Base-by-base conservation (phyloP, 2,113 vertebrate species). In the Progne subis region DNA sequence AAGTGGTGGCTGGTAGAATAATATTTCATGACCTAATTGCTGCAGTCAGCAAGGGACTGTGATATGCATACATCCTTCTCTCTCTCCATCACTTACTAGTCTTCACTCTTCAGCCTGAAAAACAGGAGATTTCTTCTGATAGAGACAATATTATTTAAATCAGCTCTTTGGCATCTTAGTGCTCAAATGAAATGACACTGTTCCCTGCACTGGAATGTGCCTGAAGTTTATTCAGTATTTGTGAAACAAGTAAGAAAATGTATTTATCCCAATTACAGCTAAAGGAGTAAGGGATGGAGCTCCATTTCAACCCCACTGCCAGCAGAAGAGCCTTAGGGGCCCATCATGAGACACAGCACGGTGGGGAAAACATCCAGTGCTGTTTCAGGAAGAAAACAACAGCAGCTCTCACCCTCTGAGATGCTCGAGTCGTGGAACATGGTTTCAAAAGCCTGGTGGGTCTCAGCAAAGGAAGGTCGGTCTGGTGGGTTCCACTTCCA, bases 351-450 rank as follows among this genome's bases (percentile, higher is more conserved):
- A 80, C 26, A 34, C 0, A 68, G n/a, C 39, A 15, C 65, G 32
- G 57, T 69, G 24, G 71, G 50, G 37, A 65, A 37, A 75, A 74
- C 75, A 31, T 20, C 47, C 41, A 50, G 37, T 8, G 13, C 50
- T 74, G 52, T 37, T 71, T 19, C 50, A 78, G 59, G 55, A 92
- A 20, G 11, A 47, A 72, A 78, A 69, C 44, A 87, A 32, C 41
- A 60, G 25, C 11, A 50, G 23, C 61, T 74, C 92, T 87, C 98
- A 99, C 99, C 99, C 98, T 99, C 99, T 70, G 99, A 99, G 94
- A 99, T 99, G 97, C 99, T 99, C 1, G 99, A 99, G 96, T 99
- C 99, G 2, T 99, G 99, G 95, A 99, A 99, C 99, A 99, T 99
- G 6, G 99, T 99, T 97, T 99, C 99, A 95, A 99, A 99, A 68